phyloP scores from a whole-genome alignment of 2,113 vertebrate genomes.

The Regulus satrapa region DNA sequence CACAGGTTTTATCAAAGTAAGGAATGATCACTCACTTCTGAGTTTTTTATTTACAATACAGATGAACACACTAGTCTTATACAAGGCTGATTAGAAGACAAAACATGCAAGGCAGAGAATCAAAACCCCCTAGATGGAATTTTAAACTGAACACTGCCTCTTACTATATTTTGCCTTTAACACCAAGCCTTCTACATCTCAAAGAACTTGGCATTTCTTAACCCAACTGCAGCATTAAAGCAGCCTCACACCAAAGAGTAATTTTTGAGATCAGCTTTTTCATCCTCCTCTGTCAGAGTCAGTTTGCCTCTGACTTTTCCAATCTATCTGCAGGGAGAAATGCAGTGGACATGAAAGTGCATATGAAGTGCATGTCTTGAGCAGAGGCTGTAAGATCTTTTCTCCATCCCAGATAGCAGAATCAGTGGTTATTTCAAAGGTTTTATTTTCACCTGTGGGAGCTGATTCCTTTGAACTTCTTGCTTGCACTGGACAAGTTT shows the following conservation, averaged over 20 bases:
- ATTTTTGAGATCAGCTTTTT: not conserved
- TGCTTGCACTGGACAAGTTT: not conserved
- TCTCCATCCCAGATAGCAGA: not conserved
- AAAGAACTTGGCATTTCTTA: not conserved
- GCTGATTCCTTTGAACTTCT: slow-evolving; percentile 5
- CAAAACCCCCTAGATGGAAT: not conserved
- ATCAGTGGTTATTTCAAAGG: not conserved
- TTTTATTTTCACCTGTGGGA: slow-evolving; percentile 11
- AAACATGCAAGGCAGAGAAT: not conserved
- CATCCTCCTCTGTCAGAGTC: not conserved
- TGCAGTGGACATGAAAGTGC: not conserved
- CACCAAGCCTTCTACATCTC: not conserved
- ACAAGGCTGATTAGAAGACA: not conserved
- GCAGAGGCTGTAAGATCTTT: not conserved
- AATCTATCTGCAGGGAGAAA: not conserved
- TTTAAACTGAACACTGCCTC: not conserved
- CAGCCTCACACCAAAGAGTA: not conserved
- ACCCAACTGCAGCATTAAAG: not conserved
- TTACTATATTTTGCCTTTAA: not conserved
- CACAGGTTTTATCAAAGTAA: not conserved
- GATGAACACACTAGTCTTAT: not conserved
- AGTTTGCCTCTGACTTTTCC: not conserved
- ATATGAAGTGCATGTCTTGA: not conserved
- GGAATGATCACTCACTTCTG: not conserved
- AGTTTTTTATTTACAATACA: not conserved